Evolutionary conservation across 2,113 vertebrate genomes (phyloP), one percentile per base, ranked within the genome.

Genomic region (Oncorhynchus kisutch): DNA sequence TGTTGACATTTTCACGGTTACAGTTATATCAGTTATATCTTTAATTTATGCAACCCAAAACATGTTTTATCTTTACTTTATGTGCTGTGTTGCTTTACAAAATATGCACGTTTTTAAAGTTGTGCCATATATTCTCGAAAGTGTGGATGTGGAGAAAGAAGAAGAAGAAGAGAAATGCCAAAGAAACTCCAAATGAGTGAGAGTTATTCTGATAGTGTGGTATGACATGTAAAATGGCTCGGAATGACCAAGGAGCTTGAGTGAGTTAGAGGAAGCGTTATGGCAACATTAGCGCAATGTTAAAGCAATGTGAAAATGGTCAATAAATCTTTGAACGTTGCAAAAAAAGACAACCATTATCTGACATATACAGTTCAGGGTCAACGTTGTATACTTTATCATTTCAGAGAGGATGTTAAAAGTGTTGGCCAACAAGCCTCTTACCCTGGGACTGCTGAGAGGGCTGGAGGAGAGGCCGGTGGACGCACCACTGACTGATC

Each of bases 371-470:
- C 51, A 54, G 51, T 54, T 54, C 51, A 16, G 51, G 5, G 16
- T 54, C 16, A 54, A 54, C 9, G 39, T 11, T 54, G 51, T 54
- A 18, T 18, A 5, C 13, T 18, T 54, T 18, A 18, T 54, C 16
- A 45, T 45, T 45, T 45, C 39, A 45, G 39, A 54, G 51, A 18
- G 16, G 12, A 54, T 24, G n/a, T n/a, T 62, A 22, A 57, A 70
- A 65, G 60, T 34, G 70, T 13, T 71, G 73, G 75, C 73, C 71
- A 13, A 24, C 51, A 78, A 75, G 77, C 79, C 51, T 86, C 95
- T 95, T 93, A 97, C 96, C 95, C 96, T 92, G 67, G 96, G 96
- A 88, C 96, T 97, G 91, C 95, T 97, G 78, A 97, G 95, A 34
- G 96, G 96, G 78, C 96, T 97, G 84, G 96, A 96, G 34, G 96